Percentiles rank a stretch among this genome's conserved stretches.
phyloP scores from a whole-genome alignment of 2,113 vertebrate species.

The Atractosteus spatula region DNA sequence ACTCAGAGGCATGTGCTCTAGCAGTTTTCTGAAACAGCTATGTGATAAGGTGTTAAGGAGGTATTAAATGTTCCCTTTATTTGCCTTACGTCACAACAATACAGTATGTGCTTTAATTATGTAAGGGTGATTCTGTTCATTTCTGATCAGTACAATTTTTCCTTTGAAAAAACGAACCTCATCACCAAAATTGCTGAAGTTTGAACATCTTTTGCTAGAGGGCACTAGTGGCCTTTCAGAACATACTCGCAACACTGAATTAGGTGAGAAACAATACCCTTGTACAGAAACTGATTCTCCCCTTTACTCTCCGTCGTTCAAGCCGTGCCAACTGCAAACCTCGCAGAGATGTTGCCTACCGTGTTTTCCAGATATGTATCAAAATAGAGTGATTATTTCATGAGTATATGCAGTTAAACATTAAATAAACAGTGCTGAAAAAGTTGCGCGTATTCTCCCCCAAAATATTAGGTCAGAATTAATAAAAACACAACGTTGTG shows the following conservation, averaged over 20 bases:
- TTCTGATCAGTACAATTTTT: not conserved
- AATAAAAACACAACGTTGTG: too few relatives aligned
- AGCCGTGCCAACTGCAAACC: too few relatives aligned
- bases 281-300: too few relatives aligned
- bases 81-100: not conserved
- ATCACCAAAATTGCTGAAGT: not conserved
- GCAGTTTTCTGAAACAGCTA: not conserved
- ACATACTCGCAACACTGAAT: not conserved
- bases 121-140: not conserved
- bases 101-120: not conserved
- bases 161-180: not conserved
- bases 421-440: too few relatives aligned
- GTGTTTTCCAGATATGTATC: too few relatives aligned
- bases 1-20: not conserved
- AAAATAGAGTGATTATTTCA: too few relatives aligned
- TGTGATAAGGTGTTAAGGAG: not conserved
- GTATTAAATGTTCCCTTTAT: not conserved
- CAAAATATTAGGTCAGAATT: too few relatives aligned
- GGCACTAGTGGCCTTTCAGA: not conserved
- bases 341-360: too few relatives aligned
- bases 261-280: too few relatives aligned
- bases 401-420: too few relatives aligned
- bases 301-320: not conserved
- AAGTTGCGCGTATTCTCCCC: too few relatives aligned
- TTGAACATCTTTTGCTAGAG: not conserved